Percentiles rank a stretch among this genome's conserved stretches.
These are phyloP conservation scores for Protosalanx chinensis DNA, from an alignment of 2,797 vertebrate species.

Conservation along the genomic window DNA sequence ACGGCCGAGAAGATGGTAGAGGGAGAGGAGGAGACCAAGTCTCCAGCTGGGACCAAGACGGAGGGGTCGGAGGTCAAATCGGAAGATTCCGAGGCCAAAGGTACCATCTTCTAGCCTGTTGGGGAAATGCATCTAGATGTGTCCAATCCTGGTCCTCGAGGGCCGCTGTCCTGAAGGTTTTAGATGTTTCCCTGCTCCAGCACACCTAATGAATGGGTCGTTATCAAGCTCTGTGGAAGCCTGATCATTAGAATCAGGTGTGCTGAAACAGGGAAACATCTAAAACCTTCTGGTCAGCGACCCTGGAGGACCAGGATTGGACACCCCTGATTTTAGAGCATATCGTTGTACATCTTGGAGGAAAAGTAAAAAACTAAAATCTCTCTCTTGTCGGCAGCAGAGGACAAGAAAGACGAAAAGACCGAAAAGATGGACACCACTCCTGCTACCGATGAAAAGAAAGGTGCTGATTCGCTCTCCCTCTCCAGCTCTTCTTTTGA, in stretches of 20 bases:
- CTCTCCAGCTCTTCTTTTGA: neutral
- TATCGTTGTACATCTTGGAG: neutral
- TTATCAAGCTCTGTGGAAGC: too few species aligned
- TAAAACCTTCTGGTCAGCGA: too few species aligned
- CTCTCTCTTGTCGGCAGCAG: slow-evolving; percentile 31
- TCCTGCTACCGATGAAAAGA: slow-evolving; percentile 80
- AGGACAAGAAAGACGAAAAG: slow-evolving; percentile 71
- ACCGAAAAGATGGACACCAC: slow-evolving; percentile 69
- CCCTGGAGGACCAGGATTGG: too few species aligned
- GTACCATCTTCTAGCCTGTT: slow-evolving; percentile 32
- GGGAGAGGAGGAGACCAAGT: slow-evolving; percentile 53
- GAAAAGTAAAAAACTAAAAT: neutral
- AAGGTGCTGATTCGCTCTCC: slow-evolving; percentile 54
- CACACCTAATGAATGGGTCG: too few species aligned
- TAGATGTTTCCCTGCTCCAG: too few species aligned
- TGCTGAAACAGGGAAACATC: too few species aligned
- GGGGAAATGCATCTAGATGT: too few species aligned
- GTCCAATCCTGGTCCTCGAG: too few species aligned
- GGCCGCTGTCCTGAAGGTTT: too few species aligned
- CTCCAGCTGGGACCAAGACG: slow-evolving; percentile 45
- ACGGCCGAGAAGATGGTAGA: slow-evolving; percentile 55
- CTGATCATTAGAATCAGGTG: too few species aligned
- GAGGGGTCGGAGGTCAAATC: slow-evolving; percentile 65
- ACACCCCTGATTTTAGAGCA: neutral
- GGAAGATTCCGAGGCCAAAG: slow-evolving; percentile 65